phyloP scores from a whole-genome alignment of 2,888 invertebrate species.

The Cheilosia impressa region DNA sequence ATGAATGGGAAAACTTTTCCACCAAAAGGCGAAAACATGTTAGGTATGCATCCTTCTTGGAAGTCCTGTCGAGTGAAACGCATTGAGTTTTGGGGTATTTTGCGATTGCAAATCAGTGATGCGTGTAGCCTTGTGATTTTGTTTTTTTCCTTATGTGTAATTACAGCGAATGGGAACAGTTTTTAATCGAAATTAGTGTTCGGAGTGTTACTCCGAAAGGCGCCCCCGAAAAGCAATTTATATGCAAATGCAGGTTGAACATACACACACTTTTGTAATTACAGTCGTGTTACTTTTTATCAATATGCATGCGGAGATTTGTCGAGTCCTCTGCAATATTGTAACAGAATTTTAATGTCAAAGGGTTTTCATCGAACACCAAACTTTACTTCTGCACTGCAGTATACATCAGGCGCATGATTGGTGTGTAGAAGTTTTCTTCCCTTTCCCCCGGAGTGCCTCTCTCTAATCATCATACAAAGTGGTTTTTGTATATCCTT shows the following conservation, averaged over 20 bases:
- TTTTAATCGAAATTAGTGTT: constrained; percentile 53
- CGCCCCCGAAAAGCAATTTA: constrained; percentile 72
- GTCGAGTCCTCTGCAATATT: constrained; percentile 59
- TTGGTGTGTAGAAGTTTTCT: constrained; percentile 41
- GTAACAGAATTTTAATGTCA: constrained; percentile 76
- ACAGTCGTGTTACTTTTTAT: constrained; percentile 26
- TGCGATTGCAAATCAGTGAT: constrained; percentile 19
- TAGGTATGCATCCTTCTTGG: constrained; percentile 27
- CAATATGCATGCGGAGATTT: constrained; percentile 54
- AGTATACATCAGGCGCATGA: constrained; percentile 19
- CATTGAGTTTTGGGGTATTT: constrained; percentile 21
- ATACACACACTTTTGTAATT: constrained; percentile 52
- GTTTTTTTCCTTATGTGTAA: constrained; percentile 13
- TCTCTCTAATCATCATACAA: constrained; percentile 68
- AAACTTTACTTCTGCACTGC: neutral
- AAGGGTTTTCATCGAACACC: constrained; percentile 55
- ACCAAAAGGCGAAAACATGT: constrained; percentile 1
- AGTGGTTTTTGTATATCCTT: constrained; percentile 62
- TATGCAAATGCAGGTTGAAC: constrained; percentile 73
- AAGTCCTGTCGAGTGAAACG: constrained; percentile 57
- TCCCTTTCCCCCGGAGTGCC: neutral
- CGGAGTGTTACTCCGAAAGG: constrained; percentile 50
- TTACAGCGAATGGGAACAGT: constrained; percentile 27
- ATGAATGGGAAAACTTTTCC: constrained; percentile 61
- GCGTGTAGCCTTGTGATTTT: constrained; percentile 51